Conservation (phyloP, 2,888 invertebrate genomes). For the Neoascia interrupta region DNA sequence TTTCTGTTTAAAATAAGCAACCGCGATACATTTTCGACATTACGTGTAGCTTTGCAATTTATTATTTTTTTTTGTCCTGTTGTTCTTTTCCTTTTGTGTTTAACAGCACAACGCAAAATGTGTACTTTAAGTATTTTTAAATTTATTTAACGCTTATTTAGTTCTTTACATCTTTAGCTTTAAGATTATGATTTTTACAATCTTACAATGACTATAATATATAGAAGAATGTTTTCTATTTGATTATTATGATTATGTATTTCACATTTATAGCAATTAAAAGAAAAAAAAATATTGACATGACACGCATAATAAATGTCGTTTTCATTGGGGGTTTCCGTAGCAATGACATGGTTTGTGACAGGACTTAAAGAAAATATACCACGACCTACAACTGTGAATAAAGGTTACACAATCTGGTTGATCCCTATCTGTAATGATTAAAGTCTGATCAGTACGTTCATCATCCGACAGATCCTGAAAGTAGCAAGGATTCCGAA, state of each 20-base stretch:
- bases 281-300: slow-evolving; percentile 55
- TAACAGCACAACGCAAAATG: slow-evolving; percentile 53
- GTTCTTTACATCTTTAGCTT: slow-evolving; percentile 59
- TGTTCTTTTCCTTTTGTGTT: slow-evolving; percentile 47
- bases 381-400: too few relatives aligned
- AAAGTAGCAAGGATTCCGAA: too few relatives aligned
- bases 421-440: too few relatives aligned
- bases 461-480: too few relatives aligned
- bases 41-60: slow-evolving; percentile 41
- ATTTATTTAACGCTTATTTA: slow-evolving; percentile 68
- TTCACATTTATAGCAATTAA: slow-evolving; percentile 59
- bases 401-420: too few relatives aligned
- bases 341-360: too few relatives aligned
- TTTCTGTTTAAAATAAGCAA: too few relatives aligned
- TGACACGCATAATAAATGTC: slow-evolving; percentile 52
- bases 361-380: too few relatives aligned
- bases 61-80: slow-evolving; percentile 16
- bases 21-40: background rate
- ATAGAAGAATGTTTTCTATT: slow-evolving; percentile 29
- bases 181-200: slow-evolving; percentile 58
- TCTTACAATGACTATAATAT: slow-evolving; percentile 32
- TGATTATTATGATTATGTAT: slow-evolving; percentile 31
- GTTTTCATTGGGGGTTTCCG: slow-evolving; percentile 5
- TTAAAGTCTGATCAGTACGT: too few relatives aligned
- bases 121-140: slow-evolving; percentile 67